Evolutionary conservation across 2,113 vertebrate species (phyloP).

Genomic region (Nothocercus julius): DNA sequence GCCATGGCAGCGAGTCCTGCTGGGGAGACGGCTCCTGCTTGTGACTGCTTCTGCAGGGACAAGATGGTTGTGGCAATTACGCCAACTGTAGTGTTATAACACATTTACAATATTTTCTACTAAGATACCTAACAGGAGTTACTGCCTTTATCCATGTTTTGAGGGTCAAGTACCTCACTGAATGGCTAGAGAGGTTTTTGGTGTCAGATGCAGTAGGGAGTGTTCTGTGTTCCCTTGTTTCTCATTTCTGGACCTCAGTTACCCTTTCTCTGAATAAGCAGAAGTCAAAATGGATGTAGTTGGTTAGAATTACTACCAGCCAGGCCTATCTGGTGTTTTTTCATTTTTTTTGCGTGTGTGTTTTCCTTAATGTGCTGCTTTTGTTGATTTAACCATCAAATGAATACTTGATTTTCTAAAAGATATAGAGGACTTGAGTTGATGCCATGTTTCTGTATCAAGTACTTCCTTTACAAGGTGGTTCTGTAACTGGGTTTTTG

Average conservation of each 20-base stretch:
- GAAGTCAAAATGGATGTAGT: neutral
- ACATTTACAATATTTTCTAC: neutral
- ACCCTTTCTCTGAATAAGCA: neutral
- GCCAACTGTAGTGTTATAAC: fast-evolving
- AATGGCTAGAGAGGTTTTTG: neutral
- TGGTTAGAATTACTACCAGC: neutral
- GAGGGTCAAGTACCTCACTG: neutral
- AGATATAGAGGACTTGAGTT: neutral
- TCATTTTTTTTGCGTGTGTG: too few relatives aligned
- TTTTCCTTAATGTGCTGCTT: neutral
- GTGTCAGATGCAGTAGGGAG: neutral
- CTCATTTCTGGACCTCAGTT: neutral
- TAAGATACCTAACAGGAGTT: neutral
- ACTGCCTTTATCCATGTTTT: neutral
- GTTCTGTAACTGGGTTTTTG: neutral
- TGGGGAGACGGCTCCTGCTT: fast-evolving
- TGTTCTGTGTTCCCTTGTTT: neutral
- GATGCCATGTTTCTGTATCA: neutral
- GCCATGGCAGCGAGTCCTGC: neutral
- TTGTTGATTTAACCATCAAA: neutral
- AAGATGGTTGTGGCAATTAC: neutral
- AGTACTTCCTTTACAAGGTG: neutral
- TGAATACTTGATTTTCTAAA: neutral
- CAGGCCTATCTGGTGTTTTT: neutral
- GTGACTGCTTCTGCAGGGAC: fast-evolving